Evolutionary conservation across 2,888 invertebrate species (phyloP).

Genomic region (Ceramica pisi): DNA sequence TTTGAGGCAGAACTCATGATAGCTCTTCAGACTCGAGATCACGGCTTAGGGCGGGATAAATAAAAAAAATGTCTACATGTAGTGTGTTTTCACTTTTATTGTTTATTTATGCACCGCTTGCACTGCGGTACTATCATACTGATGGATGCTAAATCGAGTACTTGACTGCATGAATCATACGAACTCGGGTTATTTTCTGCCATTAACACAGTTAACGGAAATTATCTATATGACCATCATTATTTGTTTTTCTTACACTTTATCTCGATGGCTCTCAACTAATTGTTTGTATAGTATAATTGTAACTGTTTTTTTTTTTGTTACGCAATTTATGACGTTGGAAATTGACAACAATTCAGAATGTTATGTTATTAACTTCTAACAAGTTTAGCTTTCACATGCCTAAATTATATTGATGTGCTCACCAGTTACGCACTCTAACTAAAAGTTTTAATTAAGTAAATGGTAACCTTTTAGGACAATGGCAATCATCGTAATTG

Average conservation of each 20-base stretch:
- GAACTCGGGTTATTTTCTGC: constrained; percentile 22
- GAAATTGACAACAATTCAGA: neutral
- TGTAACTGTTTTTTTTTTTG: constrained; percentile 2
- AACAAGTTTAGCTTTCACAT: neutral
- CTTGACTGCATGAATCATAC: constrained; percentile 50
- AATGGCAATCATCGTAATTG: constrained; percentile 40
- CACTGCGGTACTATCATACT: constrained; percentile 35
- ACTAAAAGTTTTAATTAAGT: constrained; percentile 45
- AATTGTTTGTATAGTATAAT: constrained; percentile 31
- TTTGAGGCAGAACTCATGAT: too few species aligned
- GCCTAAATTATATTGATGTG: constrained; percentile 28
- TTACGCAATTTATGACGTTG: neutral
- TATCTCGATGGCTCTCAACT: constrained; percentile 14
- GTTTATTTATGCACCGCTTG: constrained; percentile 42
- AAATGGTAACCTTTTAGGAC: constrained; percentile 33
- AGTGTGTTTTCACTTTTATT: constrained; percentile 25
- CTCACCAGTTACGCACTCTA: constrained; percentile 7
- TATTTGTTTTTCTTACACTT: constrained; percentile 28
- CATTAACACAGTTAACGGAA: constrained; percentile 36
- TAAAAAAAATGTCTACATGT: neutral
- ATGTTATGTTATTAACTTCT: neutral
- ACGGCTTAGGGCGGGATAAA: neutral
- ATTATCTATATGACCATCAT: constrained; percentile 25
- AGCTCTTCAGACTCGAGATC: neutral
- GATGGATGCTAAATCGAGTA: constrained; percentile 35